Evolutionary conservation across 1,140 invertebrate species (phyloP).

Genomic region (Elysia chlorotica): DNA sequence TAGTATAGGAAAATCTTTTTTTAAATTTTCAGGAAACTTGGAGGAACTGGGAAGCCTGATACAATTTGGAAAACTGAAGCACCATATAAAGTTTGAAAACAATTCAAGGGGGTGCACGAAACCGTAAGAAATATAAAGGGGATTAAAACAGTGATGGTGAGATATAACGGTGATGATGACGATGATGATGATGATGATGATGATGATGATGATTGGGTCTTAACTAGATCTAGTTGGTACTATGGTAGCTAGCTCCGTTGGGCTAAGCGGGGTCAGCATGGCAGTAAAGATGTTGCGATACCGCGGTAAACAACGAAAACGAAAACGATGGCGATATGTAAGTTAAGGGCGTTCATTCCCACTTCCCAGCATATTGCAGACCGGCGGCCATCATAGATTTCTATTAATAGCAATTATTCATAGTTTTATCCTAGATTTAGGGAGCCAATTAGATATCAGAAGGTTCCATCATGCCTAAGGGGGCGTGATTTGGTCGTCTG

Average conservation of each 20-base stretch:
- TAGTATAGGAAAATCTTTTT: too few species aligned
- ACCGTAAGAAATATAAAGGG: background rate
- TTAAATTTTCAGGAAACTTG: background rate
- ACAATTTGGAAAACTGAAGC: background rate
- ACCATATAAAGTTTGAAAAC: background rate
- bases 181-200: background rate
- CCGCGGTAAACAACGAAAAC: background rate
- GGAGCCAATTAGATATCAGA: background rate
- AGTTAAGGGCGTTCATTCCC: background rate
- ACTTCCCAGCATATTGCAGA: too few species aligned
- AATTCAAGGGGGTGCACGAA: background rate
- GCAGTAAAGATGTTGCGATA: too few species aligned
- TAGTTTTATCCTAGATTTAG: too few species aligned
- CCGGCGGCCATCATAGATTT: too few species aligned
- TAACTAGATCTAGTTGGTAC: background rate
- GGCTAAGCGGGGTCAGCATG: too few species aligned
- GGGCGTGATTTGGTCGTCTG: background rate
- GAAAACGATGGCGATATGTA: background rate
- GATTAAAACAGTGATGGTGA: background rate
- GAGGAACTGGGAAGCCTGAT: background rate
- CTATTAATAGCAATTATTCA: too few species aligned
- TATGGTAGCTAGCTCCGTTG: background rate
- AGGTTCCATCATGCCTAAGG: background rate
- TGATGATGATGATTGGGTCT: background rate
- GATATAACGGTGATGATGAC: background rate